Conservation (phyloP, 2,888 invertebrate genomes). For the Exocentrus adspersus region DNA sequence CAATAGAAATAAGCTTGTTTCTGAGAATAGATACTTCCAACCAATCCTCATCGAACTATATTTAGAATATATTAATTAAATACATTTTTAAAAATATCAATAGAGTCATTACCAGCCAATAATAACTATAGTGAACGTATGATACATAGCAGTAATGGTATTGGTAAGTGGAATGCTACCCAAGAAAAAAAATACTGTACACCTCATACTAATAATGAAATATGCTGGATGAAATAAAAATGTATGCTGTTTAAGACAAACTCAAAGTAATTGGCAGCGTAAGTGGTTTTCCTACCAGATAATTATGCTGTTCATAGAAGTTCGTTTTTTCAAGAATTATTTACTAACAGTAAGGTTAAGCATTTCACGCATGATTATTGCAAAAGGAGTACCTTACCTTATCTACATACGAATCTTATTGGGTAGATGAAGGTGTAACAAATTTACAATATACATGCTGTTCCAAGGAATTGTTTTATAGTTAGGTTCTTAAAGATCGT, state of each 20-base stretch:
- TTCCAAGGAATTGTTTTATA: constrained; percentile 52
- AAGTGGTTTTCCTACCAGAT: constrained; percentile 18
- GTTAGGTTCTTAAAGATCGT: constrained; percentile 14
- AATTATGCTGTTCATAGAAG: constrained; percentile 22
- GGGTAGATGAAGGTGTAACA: constrained; percentile 43
- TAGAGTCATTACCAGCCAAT: constrained; percentile 6
- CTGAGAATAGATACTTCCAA: neutral
- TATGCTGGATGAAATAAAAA: constrained; percentile 15
- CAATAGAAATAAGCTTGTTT: neutral
- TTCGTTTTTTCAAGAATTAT: constrained; percentile 21
- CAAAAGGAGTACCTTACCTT: constrained; percentile 41
- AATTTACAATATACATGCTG: constrained; percentile 44
- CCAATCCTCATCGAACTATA: constrained; percentile 4
- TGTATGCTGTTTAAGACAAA: constrained; percentile 9
- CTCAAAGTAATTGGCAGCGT: constrained; percentile 24
- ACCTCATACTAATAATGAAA: constrained; percentile 15
- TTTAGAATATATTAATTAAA: constrained; percentile 11
- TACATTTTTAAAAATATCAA: neutral
- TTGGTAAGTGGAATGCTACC: constrained; percentile 7
- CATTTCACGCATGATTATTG: constrained; percentile 42
- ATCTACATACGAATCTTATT: constrained; percentile 38
- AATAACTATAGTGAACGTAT: constrained; percentile 8
- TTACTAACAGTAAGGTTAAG: constrained; percentile 35
- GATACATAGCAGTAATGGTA: constrained; percentile 8
- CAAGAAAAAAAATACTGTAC: neutral